Percentiles rank a stretch among this genome's conserved stretches.
phyloP scores from a whole-genome alignment of 2,888 invertebrate genomes.

The Spodoptera littoralis region DNA sequence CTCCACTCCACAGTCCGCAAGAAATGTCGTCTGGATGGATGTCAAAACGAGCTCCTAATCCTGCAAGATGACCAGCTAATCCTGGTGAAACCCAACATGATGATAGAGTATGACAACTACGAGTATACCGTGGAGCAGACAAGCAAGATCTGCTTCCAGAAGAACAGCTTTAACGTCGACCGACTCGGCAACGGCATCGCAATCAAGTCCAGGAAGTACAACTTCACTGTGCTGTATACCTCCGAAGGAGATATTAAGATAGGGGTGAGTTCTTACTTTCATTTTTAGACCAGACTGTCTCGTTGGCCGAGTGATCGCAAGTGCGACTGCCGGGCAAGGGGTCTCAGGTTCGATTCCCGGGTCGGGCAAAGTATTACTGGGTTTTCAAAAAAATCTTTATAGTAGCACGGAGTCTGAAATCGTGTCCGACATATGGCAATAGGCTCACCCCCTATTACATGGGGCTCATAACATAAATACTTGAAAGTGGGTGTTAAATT shows the following conservation, averaged over 20 bases:
- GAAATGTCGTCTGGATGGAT: slow-evolving; percentile 89
- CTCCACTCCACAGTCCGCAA: slow-evolving; percentile 86
- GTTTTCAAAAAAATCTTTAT: no score
- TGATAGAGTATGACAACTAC: slow-evolving; percentile 91
- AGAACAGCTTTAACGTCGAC: slow-evolving; percentile 90
- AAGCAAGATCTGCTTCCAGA: slow-evolving; percentile 89
- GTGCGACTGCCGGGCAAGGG: no score
- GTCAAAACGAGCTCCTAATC: slow-evolving; percentile 90
- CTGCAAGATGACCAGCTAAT: slow-evolving; percentile 89
- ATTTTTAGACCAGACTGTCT: no score
- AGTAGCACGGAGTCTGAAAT: no score
- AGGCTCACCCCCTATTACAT: no score
- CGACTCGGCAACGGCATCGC: slow-evolving; percentile 91
- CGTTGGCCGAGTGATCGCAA: no score
- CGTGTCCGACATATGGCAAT: no score
- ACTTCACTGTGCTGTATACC: slow-evolving; percentile 93
- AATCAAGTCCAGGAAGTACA: slow-evolving; percentile 91
- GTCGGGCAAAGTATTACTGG: no score
- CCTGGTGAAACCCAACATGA: slow-evolving; percentile 90
- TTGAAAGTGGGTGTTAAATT: no score
- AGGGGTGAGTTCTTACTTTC: slow-evolving; percentile 85
- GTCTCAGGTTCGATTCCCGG: no score
- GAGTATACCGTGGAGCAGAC: slow-evolving; percentile 89
- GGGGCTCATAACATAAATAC: no score
- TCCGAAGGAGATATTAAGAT: slow-evolving; percentile 91